A percentile compares a stretch with the other conserved stretches of the same genome.
Conservation (phyloP, 2,113 vertebrate species). For the Dipodomys ordii region DNA sequence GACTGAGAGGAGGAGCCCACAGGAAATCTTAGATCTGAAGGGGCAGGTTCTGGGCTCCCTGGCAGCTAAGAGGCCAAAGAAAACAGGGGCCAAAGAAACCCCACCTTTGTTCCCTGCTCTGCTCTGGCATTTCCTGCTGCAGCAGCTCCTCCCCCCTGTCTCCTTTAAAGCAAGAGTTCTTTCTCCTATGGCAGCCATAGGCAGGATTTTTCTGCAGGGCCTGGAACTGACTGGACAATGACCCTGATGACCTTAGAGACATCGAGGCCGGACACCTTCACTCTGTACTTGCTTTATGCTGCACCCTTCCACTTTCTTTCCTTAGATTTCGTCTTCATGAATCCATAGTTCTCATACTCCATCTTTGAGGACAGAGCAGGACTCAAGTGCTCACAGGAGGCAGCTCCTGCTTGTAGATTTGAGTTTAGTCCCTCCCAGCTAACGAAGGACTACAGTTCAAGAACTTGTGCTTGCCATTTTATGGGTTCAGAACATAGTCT, state of each 20-base stretch:
- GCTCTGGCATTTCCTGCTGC: slow-evolving; percentile 65
- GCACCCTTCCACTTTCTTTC: neutral
- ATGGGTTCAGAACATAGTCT: neutral
- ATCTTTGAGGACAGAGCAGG: neutral
- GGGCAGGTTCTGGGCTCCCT: neutral
- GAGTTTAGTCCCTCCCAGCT: neutral
- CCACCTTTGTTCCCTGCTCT: slow-evolving; percentile 68
- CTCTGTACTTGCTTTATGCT: neutral
- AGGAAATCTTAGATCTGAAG: slow-evolving; percentile 64
- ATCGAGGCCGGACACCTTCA: neutral
- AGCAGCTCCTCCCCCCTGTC: slow-evolving; percentile 31
- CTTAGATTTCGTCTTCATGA: neutral
- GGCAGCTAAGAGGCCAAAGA: slow-evolving; percentile 75
- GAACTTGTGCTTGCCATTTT: neutral
- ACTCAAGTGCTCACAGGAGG: neutral
- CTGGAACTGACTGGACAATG: neutral
- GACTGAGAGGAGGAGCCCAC: neutral
- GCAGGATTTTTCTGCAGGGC: slow-evolving; percentile 13
- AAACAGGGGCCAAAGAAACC: slow-evolving; percentile 78
- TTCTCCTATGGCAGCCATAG: neutral
- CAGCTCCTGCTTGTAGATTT: neutral
- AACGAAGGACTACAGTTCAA: neutral
- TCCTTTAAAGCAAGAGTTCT: neutral
- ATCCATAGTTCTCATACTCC: neutral
- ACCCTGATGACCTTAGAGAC: neutral